Base-by-base conservation (phyloP, 2,888 invertebrate species). In the Julus scanicus region DNA sequence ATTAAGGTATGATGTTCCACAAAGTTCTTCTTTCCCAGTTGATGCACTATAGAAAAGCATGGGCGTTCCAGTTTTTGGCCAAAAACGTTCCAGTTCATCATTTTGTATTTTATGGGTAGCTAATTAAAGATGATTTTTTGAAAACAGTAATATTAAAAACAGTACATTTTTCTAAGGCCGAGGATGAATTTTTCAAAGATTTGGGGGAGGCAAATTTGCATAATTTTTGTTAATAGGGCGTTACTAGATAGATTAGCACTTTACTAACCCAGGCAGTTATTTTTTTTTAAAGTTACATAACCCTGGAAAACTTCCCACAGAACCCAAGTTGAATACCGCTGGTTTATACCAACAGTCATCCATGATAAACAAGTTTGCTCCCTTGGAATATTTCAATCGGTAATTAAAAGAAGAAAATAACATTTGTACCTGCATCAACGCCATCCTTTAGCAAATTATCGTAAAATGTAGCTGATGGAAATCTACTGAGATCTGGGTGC, bases 391-490 rank as follows among this genome's bases (percentile, higher is more conserved):
- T n/a, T 44, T 44, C 5, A 44, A 44, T 44, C 29, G 44, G 8
- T 8, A 44, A 44, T 44, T 44, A 44, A 44, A 44, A 44, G 6
- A 44, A 44, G 8, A 44, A 57, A 17, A 84, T 13, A 40, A n/a
- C 37, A 89, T n/a, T n/a, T 91, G 91, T 91, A 94, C 94, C 94
- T 2, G 98, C 97, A 90, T 98, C 98, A 1, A 99, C 99, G 1
- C 99, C 99, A 92, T 99, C 99, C 92, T 99, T 99, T 86, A 99
- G 94, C 2, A 98, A 98, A 0, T 99, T 99, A 92, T 99, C 99
- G 91, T 99, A 99, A 93, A 99, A 99, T 93, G 99, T 99, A 92
- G 99, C 99, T 0, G 99, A 99, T 0, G 99, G 99, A 92, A 99
- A 99, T 89, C 98, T 95, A 0, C 98, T 98, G 11, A 99, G 94